phyloP scores from a whole-genome alignment of 2,797 vertebrate genomes.

The Simalia tracyae region DNA sequence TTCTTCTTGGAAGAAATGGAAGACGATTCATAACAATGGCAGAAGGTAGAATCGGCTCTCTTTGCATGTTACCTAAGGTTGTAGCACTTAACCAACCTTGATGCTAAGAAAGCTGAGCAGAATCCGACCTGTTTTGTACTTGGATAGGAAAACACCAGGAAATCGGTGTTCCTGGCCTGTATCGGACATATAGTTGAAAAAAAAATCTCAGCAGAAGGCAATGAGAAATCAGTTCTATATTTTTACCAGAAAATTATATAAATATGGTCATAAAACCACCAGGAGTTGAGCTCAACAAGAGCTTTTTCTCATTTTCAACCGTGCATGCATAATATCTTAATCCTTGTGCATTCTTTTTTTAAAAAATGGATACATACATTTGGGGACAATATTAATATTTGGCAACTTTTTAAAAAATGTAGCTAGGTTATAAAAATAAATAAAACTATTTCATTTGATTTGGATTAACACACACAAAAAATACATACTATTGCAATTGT shows the following conservation, averaged over 20 bases:
- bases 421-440: background rate
- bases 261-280: too few species aligned
- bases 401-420: background rate
- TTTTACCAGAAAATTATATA: too few species aligned
- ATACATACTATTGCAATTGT: background rate
- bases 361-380: background rate
- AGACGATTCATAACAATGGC: background rate
- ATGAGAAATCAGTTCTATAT: too few species aligned
- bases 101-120: too few species aligned
- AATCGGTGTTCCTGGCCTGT: too few species aligned
- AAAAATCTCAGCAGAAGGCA: too few species aligned
- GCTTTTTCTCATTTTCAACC: too few species aligned
- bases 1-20: background rate
- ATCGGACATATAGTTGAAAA: too few species aligned
- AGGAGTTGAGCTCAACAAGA: too few species aligned
- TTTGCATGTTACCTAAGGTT: background rate
- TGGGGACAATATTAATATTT: background rate
- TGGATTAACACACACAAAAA: background rate
- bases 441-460: background rate
- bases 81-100: background rate
- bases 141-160: too few species aligned
- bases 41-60: too few species aligned
- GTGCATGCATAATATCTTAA: background rate
- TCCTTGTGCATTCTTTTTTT: background rate
- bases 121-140: too few species aligned